phyloP scores from a whole-genome alignment of 2,797 vertebrate species.

The Falco concolor region DNA sequence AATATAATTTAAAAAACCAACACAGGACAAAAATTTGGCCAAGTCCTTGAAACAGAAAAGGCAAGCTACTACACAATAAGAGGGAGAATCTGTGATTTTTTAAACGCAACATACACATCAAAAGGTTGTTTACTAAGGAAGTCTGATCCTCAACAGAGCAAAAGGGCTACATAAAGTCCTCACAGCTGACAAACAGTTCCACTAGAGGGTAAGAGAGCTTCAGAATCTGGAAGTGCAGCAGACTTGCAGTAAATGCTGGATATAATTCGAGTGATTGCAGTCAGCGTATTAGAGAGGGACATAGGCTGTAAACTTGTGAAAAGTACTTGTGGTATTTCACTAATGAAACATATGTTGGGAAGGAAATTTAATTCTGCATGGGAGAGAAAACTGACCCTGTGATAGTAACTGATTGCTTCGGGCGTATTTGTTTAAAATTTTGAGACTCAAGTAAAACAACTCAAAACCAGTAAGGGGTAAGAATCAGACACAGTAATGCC shows the following conservation, averaged over 20 bases:
- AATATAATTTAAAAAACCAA: fast-evolving
- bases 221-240: neutral
- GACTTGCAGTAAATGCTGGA: neutral
- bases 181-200: neutral
- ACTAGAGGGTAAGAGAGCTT: conserved; percentile 57
- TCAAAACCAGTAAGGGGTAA: neutral
- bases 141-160: neutral
- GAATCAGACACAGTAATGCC: neutral
- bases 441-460: neutral
- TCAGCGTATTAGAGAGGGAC: neutral
- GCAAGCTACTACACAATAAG: neutral
- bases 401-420: neutral
- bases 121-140: neutral
- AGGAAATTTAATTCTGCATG: neutral
- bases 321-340: neutral
- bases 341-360: neutral
- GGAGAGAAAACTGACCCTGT: neutral
- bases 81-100: neutral
- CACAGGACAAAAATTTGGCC: neutral
- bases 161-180: neutral
- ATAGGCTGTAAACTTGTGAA: neutral
- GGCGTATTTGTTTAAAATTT: neutral
- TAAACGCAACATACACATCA: neutral
- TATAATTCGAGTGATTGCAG: neutral
- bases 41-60: neutral